Conservation (phyloP, 2,113 vertebrate species). For the Caretta caretta region DNA sequence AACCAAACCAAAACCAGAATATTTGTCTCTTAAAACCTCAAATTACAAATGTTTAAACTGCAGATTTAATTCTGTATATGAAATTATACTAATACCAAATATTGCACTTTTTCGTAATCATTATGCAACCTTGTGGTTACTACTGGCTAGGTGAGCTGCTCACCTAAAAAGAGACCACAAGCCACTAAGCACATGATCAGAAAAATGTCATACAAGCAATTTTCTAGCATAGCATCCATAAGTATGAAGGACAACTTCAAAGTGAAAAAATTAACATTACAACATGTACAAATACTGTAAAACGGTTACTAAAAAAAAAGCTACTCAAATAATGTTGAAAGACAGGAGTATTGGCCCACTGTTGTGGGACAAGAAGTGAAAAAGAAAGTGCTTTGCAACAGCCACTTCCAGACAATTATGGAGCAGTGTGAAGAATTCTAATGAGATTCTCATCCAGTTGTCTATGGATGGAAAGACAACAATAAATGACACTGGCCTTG, state of each 20-base stretch:
- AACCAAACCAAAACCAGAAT: not conserved
- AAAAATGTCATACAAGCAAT: not conserved
- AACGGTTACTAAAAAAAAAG: not conserved
- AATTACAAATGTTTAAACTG: not conserved
- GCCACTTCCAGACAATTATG: not conserved
- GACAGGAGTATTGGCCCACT: not conserved
- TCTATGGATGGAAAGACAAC: not conserved
- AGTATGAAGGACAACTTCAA: not conserved
- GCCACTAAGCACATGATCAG: not conserved
- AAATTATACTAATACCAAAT: not conserved
- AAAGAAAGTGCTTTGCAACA: not conserved
- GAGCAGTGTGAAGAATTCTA: not conserved
- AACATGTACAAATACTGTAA: not conserved
- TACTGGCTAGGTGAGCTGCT: not conserved
- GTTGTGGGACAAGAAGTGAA: not conserved
- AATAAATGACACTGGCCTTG: not conserved
- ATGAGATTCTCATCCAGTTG: not conserved
- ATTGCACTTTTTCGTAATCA: not conserved
- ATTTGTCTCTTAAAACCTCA: not conserved
- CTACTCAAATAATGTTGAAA: not conserved
- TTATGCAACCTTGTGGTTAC: not conserved
- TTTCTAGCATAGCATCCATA: not conserved
- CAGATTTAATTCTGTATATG: fast-evolving
- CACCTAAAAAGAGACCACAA: not conserved
- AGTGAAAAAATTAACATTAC: not conserved